These are phyloP conservation scores for Willisornis vidua DNA, from an alignment of 2,113 vertebrate species.

Conservation along the genomic window DNA sequence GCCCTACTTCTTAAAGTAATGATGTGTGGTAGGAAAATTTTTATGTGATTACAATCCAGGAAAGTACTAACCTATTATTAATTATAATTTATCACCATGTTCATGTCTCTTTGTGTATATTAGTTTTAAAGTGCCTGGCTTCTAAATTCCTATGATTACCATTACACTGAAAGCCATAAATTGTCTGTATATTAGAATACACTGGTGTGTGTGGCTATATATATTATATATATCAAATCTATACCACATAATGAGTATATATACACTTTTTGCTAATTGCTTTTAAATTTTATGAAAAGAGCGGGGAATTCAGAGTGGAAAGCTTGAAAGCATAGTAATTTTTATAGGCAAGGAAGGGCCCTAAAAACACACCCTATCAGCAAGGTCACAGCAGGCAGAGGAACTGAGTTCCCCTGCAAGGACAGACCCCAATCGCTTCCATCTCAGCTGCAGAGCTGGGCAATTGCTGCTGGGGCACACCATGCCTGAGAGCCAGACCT, in stretches of 20 bases:
- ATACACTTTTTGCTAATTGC: neutral
- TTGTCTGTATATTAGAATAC: neutral
- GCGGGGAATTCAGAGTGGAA: neutral
- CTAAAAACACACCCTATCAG: neutral
- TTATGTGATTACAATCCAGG: neutral
- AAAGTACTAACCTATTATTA: slow-evolving; percentile 1
- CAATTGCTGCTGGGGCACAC: neutral
- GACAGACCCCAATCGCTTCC: accelerated
- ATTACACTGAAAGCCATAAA: neutral
- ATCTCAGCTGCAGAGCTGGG: neutral
- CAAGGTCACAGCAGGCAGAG: no score
- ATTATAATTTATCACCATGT: neutral
- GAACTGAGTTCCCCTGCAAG: neutral
- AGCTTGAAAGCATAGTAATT: neutral
- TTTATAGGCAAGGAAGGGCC: neutral
- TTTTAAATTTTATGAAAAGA: neutral
- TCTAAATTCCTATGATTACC: neutral
- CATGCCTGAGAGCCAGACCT: neutral
- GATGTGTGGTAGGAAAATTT: neutral
- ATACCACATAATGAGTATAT: neutral
- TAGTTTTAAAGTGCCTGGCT: neutral
- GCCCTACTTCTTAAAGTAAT: neutral
- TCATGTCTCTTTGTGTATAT: neutral
- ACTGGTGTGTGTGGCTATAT: neutral
- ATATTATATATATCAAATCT: neutral